Base-by-base conservation (phyloP, 2,113 vertebrate genomes). In the Sinocyclocheilus rhinocerous region DNA sequence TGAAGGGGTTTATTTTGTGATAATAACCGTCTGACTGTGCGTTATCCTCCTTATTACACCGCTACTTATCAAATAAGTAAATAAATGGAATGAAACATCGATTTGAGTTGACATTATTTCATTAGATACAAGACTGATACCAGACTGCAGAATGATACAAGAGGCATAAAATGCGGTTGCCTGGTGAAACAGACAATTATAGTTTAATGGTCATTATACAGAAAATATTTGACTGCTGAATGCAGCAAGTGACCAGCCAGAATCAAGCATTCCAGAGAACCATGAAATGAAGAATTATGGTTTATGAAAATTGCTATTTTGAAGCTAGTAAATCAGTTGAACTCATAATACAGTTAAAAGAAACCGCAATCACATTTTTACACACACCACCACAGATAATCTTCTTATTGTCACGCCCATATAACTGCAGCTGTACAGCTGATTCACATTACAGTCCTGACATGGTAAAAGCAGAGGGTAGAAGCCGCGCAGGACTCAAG, bases 371-470 rank as follows among this genome's bases (percentile, higher is more conserved):
- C n/a, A 57, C 7, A 36, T 78, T 33, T 36, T 55, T 16, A 26
- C 18, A 72, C 24, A 73, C 15, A 45, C 15, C n/a, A 24, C 45
- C 50, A 73, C 7, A 85, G 76, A 78, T 70, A 69, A 86, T 63
- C 20, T 50, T 63, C 24, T 24, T 70, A 50, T n/a, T 65, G 45
- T 67, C 69, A 80, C 12, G 61, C 11, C 55, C 8, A 15, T 63
- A 36, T 50, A 73, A 33, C n/a, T 7, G 52, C 77, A 83, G 81
- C 15, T 81, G 55, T 39, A 81, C 87, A 85, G 75, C 55, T 85
- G 87, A 88, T 79, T 81, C 36, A 11, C 77, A 83, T 88, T 81
- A 87, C 78, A 73, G 42, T 36, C 39, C 78, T 73, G 61, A 42
- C 81, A 73, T 57, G 70, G 12, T 59, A 42, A n/a, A 63, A 72